Evolutionary conservation across 2,113 vertebrate genomes (phyloP), one percentile per base, ranked within the genome.

Genomic region (Periophthalmus modestus): DNA sequence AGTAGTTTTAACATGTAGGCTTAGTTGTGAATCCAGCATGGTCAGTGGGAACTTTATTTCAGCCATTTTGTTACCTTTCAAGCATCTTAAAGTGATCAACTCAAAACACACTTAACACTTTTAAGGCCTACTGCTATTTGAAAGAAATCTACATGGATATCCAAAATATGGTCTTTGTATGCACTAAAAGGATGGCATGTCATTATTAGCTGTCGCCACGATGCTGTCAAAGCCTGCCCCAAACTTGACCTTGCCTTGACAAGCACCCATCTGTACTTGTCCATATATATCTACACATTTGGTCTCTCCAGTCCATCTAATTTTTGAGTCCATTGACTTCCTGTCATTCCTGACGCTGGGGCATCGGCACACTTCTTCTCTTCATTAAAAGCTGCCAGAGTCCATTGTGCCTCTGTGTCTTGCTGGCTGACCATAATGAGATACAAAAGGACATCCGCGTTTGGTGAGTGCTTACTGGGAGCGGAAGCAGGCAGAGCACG

Each of bases 401-500:
- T 23, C 55, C 24, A 23, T 47, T 79, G 59, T 74, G 52, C 33
- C 50, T 70, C 61, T 34, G 34, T 61, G 61, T 78, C 72, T 48
- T 46, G 66, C 77, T 72, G 77, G 81, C 68, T 74, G 71, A 82
- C 66, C 77, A 82, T 69, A 75, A 74, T 58, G 72, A 84, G 71
- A 77, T 74, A 65, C 62, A 78, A 75, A 81, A 82, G 73, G 75
- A 72, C 66, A 10, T 70, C 75, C 73, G 58, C 12, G 47, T 57
- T 70, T 67, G 57, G 4, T 55, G 66, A 69, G 24, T 23, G 14
- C 43, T 88, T 81, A 92, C 85, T 93, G 92, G 68, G 91, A 80
- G 86, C 91, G 95, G 87, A 96, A 95, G 85, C 98, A 99, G 80
- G 95, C 81, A 39, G 95, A 96, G 84, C 98, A 99, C 78, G 91